Evolutionary conservation across 2,113 vertebrate genomes (phyloP), one percentile per base, ranked within the genome.

Genomic region (Cyprinodon brontotheroides): DNA sequence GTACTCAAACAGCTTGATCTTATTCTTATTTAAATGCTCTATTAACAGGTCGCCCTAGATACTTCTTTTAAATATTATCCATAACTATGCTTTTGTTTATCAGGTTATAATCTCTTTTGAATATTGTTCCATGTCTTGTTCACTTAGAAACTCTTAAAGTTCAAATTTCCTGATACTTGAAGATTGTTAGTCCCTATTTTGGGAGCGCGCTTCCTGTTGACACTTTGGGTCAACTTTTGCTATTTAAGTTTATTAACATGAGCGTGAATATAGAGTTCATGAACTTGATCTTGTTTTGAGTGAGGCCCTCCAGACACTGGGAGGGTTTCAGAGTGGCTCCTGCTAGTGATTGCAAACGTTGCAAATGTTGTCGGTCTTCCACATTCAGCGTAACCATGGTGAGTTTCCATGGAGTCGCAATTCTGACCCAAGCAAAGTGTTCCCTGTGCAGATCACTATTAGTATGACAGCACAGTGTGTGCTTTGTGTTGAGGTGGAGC

Each of bases 401-500:
- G 83, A 81, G 83, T 90, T 89, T 87, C 86, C 85, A 86, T 79
- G 82, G 83, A 84, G 78, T 77, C 69, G 82, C 82, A 77, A 29
- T 72, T 63, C 66, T 76, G 68, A 85, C 78, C 84, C 66, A 43
- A 53, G 77, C 82, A 13, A 45, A 62, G 79, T 74, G 82, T 73
- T 86, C 73, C 70, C 75, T 65, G 63, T 81, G 81, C 79, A 70
- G 69, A 71, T 86, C 72, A 41, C 67, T 77, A 41, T 87, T 79
- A 82, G 72, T 78, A 77, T 81, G 86, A 89, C 60, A 62, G 79
- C 80, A 82, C 86, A 87, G 88, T 85, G 77, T 83, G 85, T 77
- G 83, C 83, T 87, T 87, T 91, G n/a, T n/a, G 87, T 73, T 41
- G 77, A 87, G 78, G 83, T 86, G 75, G 77, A 77, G 84, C 83